Percentiles rank a stretch among this genome's conserved stretches.
phyloP scores from a whole-genome alignment of 2,113 vertebrate genomes.

The Fukomys damarensis region DNA sequence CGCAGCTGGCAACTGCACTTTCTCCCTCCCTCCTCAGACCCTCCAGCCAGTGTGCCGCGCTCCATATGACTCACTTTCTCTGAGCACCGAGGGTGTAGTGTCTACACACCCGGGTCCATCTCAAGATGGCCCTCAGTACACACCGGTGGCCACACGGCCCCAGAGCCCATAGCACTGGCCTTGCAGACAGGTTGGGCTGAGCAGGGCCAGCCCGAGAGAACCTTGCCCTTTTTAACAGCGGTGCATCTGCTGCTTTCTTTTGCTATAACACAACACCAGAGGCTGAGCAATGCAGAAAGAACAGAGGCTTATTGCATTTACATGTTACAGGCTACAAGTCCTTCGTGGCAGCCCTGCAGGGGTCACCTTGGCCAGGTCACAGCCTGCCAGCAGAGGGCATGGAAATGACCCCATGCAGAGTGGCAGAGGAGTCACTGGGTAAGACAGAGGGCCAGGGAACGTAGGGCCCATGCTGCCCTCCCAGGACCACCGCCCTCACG shows the following conservation, averaged over 20 bases:
- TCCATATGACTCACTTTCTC: accelerated
- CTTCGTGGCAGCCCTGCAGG: too few species aligned
- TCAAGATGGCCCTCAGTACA: background rate
- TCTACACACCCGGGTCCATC: accelerated
- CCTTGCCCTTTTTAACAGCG: background rate
- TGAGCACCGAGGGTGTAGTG: accelerated
- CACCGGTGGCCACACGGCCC: accelerated
- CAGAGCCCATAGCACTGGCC: accelerated
- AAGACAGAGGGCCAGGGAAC: background rate
- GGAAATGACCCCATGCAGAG: too few species aligned
- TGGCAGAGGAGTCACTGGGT: background rate
- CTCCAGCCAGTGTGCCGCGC: accelerated
- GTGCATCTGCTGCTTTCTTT: background rate
- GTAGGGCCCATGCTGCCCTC: background rate
- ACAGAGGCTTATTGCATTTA: background rate
- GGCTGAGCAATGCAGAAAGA: background rate
- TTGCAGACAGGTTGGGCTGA: accelerated
- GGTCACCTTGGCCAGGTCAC: too few species aligned
- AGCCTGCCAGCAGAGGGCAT: too few species aligned
- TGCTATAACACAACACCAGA: background rate
- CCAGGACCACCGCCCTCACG: too few species aligned
- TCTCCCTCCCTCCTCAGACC: background rate
- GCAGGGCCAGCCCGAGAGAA: accelerated
- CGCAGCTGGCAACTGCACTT: accelerated
- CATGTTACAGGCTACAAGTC: background rate